Conservation (phyloP, 2,888 invertebrate species). For the Nineta flava region DNA sequence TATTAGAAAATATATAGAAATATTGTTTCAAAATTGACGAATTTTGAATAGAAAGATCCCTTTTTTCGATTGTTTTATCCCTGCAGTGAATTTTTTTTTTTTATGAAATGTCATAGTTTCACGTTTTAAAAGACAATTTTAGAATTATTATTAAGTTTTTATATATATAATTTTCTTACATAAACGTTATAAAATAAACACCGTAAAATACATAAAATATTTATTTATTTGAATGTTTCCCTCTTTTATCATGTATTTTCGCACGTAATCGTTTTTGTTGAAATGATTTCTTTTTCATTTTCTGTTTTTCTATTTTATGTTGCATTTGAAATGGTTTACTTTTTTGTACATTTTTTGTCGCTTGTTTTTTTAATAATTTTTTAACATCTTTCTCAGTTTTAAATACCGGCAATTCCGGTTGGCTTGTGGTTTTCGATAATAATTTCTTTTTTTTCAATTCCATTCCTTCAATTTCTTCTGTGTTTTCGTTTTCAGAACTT, state of each 20-base stretch:
- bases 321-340: conserved; percentile 65
- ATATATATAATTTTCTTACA: not conserved
- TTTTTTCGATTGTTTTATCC: too few species aligned
- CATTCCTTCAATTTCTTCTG: conserved; percentile 32
- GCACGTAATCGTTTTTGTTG: conserved; percentile 21
- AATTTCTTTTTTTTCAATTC: conserved; percentile 23
- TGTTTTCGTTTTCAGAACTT: conserved; percentile 18
- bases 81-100: too few species aligned
- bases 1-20: too few species aligned
- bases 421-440: conserved; percentile 12
- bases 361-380: conserved; percentile 49
- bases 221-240: conserved; percentile 6
- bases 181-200: not conserved
- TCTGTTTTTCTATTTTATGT: conserved; percentile 48
- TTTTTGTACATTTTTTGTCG: conserved; percentile 54
- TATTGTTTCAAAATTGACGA: too few species aligned
- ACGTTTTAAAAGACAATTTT: not conserved
- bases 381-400: conserved; percentile 52
- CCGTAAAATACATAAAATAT: not conserved
- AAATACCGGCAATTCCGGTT: conserved; percentile 25
- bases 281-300: conserved; percentile 50
- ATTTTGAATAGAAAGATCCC: too few species aligned
- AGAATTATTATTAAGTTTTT: not conserved
- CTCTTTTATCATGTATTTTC: conserved; percentile 26
- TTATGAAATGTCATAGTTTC: too few species aligned